Base-by-base conservation (phyloP, 2,888 invertebrate species). In the Drosophila longiperda region DNA sequence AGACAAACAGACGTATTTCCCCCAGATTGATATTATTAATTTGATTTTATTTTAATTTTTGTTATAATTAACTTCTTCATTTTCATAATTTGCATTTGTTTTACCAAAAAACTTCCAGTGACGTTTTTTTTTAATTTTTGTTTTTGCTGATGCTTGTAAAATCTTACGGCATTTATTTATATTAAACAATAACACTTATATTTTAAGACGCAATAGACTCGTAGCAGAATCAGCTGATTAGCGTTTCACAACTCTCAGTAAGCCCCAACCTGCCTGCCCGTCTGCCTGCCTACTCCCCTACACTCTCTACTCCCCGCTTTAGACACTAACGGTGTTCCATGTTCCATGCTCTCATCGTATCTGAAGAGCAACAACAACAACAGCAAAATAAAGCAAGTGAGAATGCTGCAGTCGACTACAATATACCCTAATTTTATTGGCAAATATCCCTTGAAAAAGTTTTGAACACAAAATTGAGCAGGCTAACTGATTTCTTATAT, bases 141-240 rank as follows among this genome's bases (percentile, higher is more conserved):
- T 23, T 40, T 23, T 23, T 64, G 55, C 42, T 58, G 49, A 45
- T 8, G 61, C 29, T 62, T 65, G 61, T 66, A 64, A 63, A 63
- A 42, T 48, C 20, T 42, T 70, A 42, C 63, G 38, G 20, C 57
- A 64, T 64, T 64, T 79, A 64, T 72, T 66, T 61, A 64, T 70
- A 69, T 70, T 61, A 61, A 65, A 55, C 38, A n/a, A 48, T 26
- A 40, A 33, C 34, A 34, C 1, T 9, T 58, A 50, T 38, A 76
- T 76, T 54, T 68, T 79, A 77, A 87, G 83, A 75, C 83, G 88
- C 88, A 87, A 77, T 85, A 69, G 34, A 26, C 26, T 62, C 64
- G 55, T 62, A 60, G 57, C n/a, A 40, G 40, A 67, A 71, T 67
- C 70, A 75, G 66, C 83, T 87, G 83, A 83, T 83, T 83, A 85